Conservation (phyloP, 1,140 invertebrate species). For the Achatina immaculata region DNA sequence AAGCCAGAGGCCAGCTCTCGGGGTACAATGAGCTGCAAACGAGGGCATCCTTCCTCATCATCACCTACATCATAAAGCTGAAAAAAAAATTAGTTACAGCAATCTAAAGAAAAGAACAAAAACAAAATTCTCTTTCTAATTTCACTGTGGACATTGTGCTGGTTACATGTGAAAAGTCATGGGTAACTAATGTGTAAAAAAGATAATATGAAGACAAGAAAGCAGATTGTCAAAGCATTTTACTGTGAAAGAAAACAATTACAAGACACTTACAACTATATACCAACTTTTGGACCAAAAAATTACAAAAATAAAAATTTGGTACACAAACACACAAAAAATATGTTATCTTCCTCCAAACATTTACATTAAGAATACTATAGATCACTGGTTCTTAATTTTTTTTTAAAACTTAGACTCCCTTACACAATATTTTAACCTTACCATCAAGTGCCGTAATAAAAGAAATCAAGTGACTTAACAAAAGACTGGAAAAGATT, state of each 20-base stretch:
- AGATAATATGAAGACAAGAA: background rate
- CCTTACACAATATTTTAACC: too few species aligned
- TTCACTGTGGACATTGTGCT: background rate
- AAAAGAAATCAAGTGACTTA: too few species aligned
- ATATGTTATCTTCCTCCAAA: too few species aligned
- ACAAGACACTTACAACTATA: background rate
- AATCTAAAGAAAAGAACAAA: background rate
- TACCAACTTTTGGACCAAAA: too few species aligned
- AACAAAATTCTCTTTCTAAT: background rate
- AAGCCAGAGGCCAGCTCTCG: constrained; percentile 67
- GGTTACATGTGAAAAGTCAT: background rate
- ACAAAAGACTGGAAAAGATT: too few species aligned
- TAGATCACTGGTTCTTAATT: too few species aligned
- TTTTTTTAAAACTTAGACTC: too few species aligned
- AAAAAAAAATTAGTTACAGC: constrained; percentile 47
- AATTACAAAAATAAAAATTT: too few species aligned
- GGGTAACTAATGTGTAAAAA: background rate
- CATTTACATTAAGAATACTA: too few species aligned
- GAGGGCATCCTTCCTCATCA: constrained; percentile 60
- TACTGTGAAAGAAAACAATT: background rate
- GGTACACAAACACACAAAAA: too few species aligned
- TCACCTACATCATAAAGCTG: constrained; percentile 67
- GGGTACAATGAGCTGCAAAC: constrained; percentile 63
- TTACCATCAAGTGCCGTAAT: too few species aligned
- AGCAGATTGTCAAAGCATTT: background rate